Conservation (phyloP, 1,140 invertebrate genomes). For the Listronotus bonariensis region DNA sequence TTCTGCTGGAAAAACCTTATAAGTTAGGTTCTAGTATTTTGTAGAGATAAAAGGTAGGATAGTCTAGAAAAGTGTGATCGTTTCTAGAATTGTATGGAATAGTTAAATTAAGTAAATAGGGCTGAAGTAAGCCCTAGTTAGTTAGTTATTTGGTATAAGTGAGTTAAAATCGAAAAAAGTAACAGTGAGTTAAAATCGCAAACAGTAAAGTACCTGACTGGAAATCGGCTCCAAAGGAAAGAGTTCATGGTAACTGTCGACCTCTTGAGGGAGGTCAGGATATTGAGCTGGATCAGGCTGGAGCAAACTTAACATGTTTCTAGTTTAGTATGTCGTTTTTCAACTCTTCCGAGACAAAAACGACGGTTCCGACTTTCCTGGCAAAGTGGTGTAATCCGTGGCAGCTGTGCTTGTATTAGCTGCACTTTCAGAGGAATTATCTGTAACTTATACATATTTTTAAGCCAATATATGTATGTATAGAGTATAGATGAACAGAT, state of each 20-base stretch:
- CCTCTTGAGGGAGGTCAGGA: slow-evolving; percentile 78
- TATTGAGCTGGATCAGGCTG: slow-evolving; percentile 66
- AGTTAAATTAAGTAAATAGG: too few species aligned
- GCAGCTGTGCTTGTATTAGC: slow-evolving; percentile 36
- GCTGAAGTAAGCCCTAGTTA: too few species aligned
- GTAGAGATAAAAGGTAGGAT: too few species aligned
- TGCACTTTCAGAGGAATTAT: slow-evolving; percentile 18
- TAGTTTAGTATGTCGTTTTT: slow-evolving; percentile 75
- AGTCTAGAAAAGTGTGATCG: too few species aligned
- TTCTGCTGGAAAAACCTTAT: too few species aligned
- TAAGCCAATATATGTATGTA: background rate
- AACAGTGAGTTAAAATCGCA: slow-evolving; percentile 29
- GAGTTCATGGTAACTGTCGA: slow-evolving; percentile 89
- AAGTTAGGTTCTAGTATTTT: too few species aligned
- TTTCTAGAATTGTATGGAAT: too few species aligned
- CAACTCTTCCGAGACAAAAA: slow-evolving; percentile 81
- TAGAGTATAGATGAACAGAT: too few species aligned
- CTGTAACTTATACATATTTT: background rate
- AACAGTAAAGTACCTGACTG: slow-evolving; percentile 50
- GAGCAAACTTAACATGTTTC: slow-evolving; percentile 73
- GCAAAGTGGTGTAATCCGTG: slow-evolving; percentile 64
- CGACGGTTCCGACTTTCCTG: slow-evolving; percentile 62
- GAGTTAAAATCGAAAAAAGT: background rate
- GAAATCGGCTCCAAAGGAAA: slow-evolving; percentile 77
- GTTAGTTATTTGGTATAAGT: too few species aligned